Base-by-base conservation (phyloP, 2,888 invertebrate species). In the Pseudococcus longispinus region DNA sequence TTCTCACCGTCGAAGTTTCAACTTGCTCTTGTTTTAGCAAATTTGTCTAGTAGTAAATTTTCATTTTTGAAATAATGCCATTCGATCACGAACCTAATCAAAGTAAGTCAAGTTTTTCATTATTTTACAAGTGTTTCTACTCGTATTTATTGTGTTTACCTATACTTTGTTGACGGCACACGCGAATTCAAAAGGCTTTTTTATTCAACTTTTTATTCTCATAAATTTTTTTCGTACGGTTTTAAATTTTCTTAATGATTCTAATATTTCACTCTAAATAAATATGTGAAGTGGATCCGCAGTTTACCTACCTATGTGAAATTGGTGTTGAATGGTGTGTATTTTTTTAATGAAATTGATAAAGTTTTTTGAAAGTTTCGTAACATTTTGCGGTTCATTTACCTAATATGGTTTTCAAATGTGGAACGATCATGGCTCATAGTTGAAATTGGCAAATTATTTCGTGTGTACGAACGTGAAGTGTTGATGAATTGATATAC, bases 71-170 rank as follows among this genome's bases (percentile, higher is more conserved):
- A 80, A 80, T 60, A 60, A 60, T 80, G 77, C 42, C 42, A 80
- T 80, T 80, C 77, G 77, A 80, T 37, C 11, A 20, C 20, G 20
- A 80, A 80, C 42, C 42, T 80, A 80, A 42, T 80, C 77, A 80
- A 80, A 80, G 77, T 80, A 80, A 80, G 77, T 80, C 29, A n/a
- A 42, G 29, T 70, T 70, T 29, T 70, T 70, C 1, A 15, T 55
- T 55, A 6, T 15, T n/a, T 55, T 55, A n/a, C 55, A n/a, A 46
- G 18, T 55, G n/a, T 18, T 65, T 65, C 1, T 65, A 23, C 15
- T 65, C 26, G 65, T 65, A 65, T 32, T 4, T 32, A 4, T 65
- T 65, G 60, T 65, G 26, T 65, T 65, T 65, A 26, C 11, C 5
- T 60, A 20, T 20, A 8, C 9, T 37, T 37, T 37, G 5, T 37